Base-by-base conservation (phyloP, 2,113 vertebrate genomes). In the Hippocampus abdominalis region DNA sequence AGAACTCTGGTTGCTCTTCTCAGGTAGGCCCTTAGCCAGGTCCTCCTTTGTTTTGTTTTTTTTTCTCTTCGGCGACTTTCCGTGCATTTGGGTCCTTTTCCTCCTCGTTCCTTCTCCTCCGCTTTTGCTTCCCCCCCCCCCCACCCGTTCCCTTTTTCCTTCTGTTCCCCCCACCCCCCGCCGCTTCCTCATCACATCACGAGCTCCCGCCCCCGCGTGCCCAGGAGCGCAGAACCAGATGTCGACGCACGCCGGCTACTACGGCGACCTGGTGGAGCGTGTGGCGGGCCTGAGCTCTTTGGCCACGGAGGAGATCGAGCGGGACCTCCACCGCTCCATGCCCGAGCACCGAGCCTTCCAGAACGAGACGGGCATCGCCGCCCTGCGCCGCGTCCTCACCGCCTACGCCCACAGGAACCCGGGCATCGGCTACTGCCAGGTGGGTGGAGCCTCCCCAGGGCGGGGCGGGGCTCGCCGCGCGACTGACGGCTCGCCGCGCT, bases 251-350 rank as follows among this genome's bases (percentile, higher is more conserved):
- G 94, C 95, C 0, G 96, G 94, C 70, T 98, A 98, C 88, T 99
- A 99, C 0, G 82, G 91, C 0, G 93, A 96, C 70, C 89, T 98
- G 76, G 94, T 98, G 79, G 94, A 95, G 81, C 91, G 93, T 87
- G 95, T 96, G 39, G 94, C 87, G 76, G 97, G 96, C 1, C 93
- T 86, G 54, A 94, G 93, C 71, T 98, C 89, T 8, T 83, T 99
- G 54, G 97, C 96, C 2, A 96, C 96, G 0, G 97, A 99, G 71
- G 97, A 99, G 90, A 99, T 99, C 0, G 97, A 99, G 87, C 91
- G 97, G 1, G 97, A 99, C 89, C 92, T 99, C 21, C 97, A 99
- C 79, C 95, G 97, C 21, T 99, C 97, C 1, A 98, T 99, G 96
- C 97, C 97, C 0, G 97, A 99, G 77, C 97, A 99, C 87, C 90